Base-by-base conservation (phyloP, 2,888 invertebrate species). In the Thelaira solivaga region DNA sequence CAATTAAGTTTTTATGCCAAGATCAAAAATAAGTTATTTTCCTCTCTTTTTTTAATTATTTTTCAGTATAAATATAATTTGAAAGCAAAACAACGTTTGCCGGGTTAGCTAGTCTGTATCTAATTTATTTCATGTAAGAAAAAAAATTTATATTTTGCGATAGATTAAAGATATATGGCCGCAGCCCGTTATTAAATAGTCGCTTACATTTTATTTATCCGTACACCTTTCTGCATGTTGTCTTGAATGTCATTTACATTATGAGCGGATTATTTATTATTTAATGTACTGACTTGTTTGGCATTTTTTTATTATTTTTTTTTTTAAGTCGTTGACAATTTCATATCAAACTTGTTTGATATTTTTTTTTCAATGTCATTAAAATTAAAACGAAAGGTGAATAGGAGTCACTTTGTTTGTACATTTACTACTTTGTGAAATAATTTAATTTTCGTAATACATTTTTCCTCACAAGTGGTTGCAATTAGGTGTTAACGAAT, bases 221-320 rank as follows among this genome's bases (percentile, higher is more conserved):
- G 13, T 36, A 1, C 6, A 13, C 13, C 13, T 34, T 6, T n/a
- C n/a, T 34, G 2, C n/a, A 4, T 2, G 29, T 29, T 29, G 6
- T 51, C 31, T 31, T 31, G n/a, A 51, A 47, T 62, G 18, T 11
- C 24, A 47, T 47, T 62, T 62, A 11, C 13, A 22, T 61, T 34
- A 24, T 34, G n/a, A 39, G 49, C n/a, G 7, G 36, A 18, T 49
- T 26, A 49, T 62, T 34, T 47, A 22, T 49, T 47, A 36, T 26
- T 36, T 26, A 64, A 49, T 64, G 47, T 31, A 47, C 18, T 36
- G 45, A 16, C 47, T 34, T 13, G 34, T 49, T 62, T 62, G 26
- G n/a, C 16, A 34, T 45, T 47, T 61, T 34, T 0, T 16, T 24
- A 49, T 39, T 49, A 26, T 18, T 26, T 36, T 62, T 10, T 10